phyloP scores from a whole-genome alignment of 2,888 invertebrate species.

The Chironomus riparius region DNA sequence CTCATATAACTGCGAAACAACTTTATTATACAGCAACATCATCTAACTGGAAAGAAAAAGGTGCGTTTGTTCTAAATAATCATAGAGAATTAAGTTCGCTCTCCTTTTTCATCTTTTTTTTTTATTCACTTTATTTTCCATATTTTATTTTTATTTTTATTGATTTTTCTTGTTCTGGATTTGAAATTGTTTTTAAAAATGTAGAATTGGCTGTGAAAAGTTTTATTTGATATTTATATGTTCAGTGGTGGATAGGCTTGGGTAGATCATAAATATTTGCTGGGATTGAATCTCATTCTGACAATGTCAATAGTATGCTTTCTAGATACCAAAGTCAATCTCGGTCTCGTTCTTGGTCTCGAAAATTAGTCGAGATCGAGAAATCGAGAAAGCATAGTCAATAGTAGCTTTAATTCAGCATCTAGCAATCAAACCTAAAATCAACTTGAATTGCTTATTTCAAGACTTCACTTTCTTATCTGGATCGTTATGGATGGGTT shows the following conservation, averaged over 20 bases:
- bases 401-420: no score
- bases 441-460: no score
- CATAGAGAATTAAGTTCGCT: not conserved
- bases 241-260: not conserved
- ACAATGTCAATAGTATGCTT: no score
- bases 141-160: not conserved
- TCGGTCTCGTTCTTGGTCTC: no score
- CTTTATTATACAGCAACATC: not conserved
- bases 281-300: no score
- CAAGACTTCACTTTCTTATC: no score
- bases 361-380: no score
- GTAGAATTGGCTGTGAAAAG: not conserved
- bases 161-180: not conserved
- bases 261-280: no score
- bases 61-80: not conserved
- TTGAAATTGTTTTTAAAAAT: not conserved
- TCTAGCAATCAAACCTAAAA: no score
- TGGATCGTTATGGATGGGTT: no score
- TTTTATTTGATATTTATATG: not conserved
- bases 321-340: no score
- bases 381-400: no score
- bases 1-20: not conserved
- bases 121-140: not conserved
- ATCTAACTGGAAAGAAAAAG: constrained; percentile 2
- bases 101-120: not conserved